Percentiles rank a stretch among this genome's conserved stretches.
phyloP scores from a whole-genome alignment of 92 coral and sea anemone species.

The Paramuricea clavata region DNA sequence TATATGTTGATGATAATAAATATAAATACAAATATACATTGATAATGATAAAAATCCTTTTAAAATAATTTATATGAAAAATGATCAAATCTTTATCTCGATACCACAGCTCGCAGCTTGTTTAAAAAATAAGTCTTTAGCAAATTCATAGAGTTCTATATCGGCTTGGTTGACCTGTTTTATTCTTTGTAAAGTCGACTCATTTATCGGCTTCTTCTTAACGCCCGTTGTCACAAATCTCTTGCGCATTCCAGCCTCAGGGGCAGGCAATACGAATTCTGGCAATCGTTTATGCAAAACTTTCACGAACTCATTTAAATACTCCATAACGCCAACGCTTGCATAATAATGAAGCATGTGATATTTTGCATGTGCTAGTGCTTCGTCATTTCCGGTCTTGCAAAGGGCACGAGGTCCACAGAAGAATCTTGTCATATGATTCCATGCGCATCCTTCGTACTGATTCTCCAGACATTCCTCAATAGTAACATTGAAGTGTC shows the following conservation, averaged over 20 bases:
- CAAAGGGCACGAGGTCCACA: slow-evolving; percentile 85
- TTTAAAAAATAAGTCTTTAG: slow-evolving; percentile 69
- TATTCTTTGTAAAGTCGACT: slow-evolving; percentile 55
- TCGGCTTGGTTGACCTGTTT: slow-evolving; percentile 83
- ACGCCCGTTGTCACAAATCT: slow-evolving; percentile 12
- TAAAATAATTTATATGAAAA: too few species aligned
- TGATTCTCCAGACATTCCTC: slow-evolving; percentile 75
- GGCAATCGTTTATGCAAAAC: slow-evolving; percentile 85
- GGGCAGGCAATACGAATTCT: slow-evolving; percentile 61
- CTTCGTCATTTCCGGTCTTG: slow-evolving; percentile 73
- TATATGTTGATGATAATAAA: too few species aligned
- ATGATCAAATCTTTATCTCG: too few species aligned
- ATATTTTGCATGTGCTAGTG: slow-evolving; percentile 76
- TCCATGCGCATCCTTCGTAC: slow-evolving; percentile 84
- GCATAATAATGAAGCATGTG: slow-evolving; percentile 83
- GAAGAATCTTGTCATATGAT: slow-evolving; percentile 91
- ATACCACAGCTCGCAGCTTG: slow-evolving; percentile 86
- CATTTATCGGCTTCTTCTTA: slow-evolving; percentile 62
- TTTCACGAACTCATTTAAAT: slow-evolving; percentile 71
- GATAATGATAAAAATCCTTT: too few species aligned
- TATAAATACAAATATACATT: too few species aligned
- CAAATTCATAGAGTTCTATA: slow-evolving; percentile 75
- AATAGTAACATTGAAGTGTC: slow-evolving; percentile 74
- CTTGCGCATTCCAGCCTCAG: slow-evolving; percentile 7
- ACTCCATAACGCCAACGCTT: slow-evolving; percentile 81